Percentiles rank a stretch among this genome's conserved stretches.
These are phyloP conservation scores for Leptura quadrifasciata DNA, from an alignment of 2,888 invertebrate species.

Conservation along the genomic window DNA sequence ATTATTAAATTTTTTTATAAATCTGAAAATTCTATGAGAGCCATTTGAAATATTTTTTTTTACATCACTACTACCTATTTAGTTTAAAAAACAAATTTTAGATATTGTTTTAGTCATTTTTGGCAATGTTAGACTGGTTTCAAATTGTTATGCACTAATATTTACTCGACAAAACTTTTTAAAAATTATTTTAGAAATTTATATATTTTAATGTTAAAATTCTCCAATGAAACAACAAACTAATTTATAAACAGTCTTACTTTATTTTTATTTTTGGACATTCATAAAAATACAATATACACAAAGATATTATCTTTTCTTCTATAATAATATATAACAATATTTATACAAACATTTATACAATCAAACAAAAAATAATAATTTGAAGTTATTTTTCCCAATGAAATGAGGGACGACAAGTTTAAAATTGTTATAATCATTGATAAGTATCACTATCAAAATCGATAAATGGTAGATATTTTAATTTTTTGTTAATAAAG, in stretches of 20 bases:
- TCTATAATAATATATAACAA: slow-evolving; percentile 64
- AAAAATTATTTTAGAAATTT: no score
- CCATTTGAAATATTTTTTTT: no score
- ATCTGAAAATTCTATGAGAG: no score
- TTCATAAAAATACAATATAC: slow-evolving; percentile 69
- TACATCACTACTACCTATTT: no score
- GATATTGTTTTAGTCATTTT: no score
- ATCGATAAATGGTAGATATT: slow-evolving; percentile 44
- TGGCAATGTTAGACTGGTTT: no score
- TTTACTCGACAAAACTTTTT: no score
- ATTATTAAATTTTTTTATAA: no score
- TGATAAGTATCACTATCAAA: slow-evolving; percentile 49
- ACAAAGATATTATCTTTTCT: slow-evolving; percentile 64
- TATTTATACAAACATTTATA: slow-evolving; percentile 65
- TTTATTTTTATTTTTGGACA: slow-evolving; percentile 69
- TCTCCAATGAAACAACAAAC: slow-evolving; percentile 31
- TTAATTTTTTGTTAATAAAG: slow-evolving; percentile 21
- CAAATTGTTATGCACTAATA: no score
- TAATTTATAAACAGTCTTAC: slow-evolving; percentile 67
- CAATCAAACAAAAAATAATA: slow-evolving; percentile 57
- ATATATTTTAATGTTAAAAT: no score
- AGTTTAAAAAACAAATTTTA: no score
- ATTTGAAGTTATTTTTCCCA: slow-evolving; percentile 44
- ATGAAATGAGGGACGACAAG: slow-evolving; percentile 28
- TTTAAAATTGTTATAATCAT: slow-evolving; percentile 46